Conservation (phyloP, 2,888 invertebrate genomes). For the Polymixis lichenea region DNA sequence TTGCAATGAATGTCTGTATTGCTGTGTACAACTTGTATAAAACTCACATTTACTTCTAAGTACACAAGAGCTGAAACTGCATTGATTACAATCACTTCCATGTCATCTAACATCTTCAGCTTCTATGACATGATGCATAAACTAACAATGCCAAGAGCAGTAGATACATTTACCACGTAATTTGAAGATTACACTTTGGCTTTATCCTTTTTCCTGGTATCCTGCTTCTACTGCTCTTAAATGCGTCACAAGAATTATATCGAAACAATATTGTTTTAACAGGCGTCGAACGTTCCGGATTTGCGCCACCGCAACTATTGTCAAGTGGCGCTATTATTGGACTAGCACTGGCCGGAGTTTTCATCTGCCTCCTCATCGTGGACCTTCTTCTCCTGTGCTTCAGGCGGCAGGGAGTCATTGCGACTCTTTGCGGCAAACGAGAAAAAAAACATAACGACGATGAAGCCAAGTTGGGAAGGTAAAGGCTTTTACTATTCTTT, state of each 20-base stretch:
- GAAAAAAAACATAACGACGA: slow-evolving; percentile 94
- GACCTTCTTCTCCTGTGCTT: slow-evolving; percentile 95
- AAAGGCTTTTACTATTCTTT: slow-evolving; percentile 69
- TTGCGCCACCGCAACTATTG: slow-evolving; percentile 89
- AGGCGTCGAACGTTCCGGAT: slow-evolving; percentile 88
- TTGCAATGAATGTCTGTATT: slow-evolving; percentile 82
- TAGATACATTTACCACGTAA: slow-evolving; percentile 73
- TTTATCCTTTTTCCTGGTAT: slow-evolving; percentile 59
- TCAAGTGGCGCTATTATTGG: slow-evolving; percentile 95
- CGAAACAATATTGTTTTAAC: slow-evolving; percentile 71
- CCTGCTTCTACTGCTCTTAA: slow-evolving; percentile 82
- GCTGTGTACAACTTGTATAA: slow-evolving; percentile 48
- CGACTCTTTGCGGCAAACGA: slow-evolving; percentile 92
- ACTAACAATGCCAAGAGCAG: slow-evolving; percentile 85
- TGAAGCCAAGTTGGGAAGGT: slow-evolving; percentile 96
- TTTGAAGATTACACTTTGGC: slow-evolving; percentile 52
- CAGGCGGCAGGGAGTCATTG: slow-evolving; percentile 92
- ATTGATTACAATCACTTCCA: slow-evolving; percentile 86
- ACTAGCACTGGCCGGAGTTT: slow-evolving; percentile 95
- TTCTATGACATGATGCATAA: slow-evolving; percentile 86
- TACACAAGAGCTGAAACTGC: slow-evolving; percentile 72
- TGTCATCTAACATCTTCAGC: slow-evolving; percentile 87
- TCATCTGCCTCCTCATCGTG: slow-evolving; percentile 95
- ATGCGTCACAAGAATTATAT: slow-evolving; percentile 47
- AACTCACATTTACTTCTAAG: slow-evolving; percentile 54